Evolutionary conservation across 2,888 invertebrate species (phyloP).

Genomic region (Caenorhabditis wallacei): DNA sequence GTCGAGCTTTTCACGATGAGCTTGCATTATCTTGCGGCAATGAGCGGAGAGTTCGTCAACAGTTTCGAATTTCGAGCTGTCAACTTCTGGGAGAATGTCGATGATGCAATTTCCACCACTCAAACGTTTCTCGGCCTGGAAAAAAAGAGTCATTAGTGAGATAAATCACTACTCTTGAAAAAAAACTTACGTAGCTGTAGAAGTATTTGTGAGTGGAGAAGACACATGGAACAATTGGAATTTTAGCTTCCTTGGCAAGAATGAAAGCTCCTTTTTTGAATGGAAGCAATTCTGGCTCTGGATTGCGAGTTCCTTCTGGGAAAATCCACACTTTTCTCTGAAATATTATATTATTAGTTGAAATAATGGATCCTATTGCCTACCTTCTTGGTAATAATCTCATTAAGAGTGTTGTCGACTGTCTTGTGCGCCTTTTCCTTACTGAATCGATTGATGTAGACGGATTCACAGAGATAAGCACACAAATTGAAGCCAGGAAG

Average conservation of each 20-base stretch:
- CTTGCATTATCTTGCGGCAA: slow-evolving; percentile 70
- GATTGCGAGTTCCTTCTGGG: slow-evolving; percentile 93
- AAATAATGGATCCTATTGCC: neutral
- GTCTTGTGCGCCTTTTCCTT: slow-evolving; percentile 76
- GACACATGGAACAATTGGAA: slow-evolving; percentile 92
- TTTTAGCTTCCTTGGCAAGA: slow-evolving; percentile 87
- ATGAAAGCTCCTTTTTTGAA: slow-evolving; percentile 99
- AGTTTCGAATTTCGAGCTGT: slow-evolving; percentile 67
- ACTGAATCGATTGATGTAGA: slow-evolving; percentile 76
- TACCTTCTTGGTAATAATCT: slow-evolving; percentile 72
- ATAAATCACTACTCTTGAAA: neutral
- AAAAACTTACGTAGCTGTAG: slow-evolving; percentile 82
- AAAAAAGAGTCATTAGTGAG: neutral
- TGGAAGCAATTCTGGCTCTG: slow-evolving; percentile 91
- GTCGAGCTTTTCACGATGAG: slow-evolving; percentile 61
- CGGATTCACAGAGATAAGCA: slow-evolving; percentile 75
- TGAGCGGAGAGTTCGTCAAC: slow-evolving; percentile 73
- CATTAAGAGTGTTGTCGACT: slow-evolving; percentile 70
- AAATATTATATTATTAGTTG: too few species aligned
- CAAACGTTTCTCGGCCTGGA: slow-evolving; percentile 70
- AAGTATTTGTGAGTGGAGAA: slow-evolving; percentile 90
- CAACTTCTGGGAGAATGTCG: slow-evolving; percentile 72
- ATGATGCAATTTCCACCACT: slow-evolving; percentile 67
- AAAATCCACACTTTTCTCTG: slow-evolving; percentile 91
- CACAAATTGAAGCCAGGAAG: slow-evolving; percentile 82